phyloP scores from a whole-genome alignment of 2,888 invertebrate genomes.

The Tribolium freemani region DNA sequence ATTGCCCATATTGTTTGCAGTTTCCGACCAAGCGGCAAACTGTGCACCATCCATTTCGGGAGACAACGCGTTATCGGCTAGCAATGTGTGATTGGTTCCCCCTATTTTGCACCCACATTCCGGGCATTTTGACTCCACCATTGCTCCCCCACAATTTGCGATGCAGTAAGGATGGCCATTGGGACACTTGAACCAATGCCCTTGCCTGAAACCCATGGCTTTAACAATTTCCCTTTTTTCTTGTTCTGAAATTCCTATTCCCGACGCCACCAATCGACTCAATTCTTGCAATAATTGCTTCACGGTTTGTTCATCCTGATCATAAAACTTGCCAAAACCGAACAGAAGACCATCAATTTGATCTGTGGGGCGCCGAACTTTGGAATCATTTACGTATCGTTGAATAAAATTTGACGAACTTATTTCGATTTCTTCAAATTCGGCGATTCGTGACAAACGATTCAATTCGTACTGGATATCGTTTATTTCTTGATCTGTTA shows the following conservation, averaged over 20 bases:
- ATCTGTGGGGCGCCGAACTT: constrained; percentile 52
- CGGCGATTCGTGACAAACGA: constrained; percentile 56
- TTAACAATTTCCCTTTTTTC: constrained; percentile 72
- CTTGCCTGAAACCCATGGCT: constrained; percentile 72
- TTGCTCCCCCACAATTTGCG: constrained; percentile 78
- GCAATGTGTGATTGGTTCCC: constrained; percentile 68
- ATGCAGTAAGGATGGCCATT: constrained; percentile 80
- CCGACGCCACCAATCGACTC: neutral
- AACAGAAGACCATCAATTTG: constrained; percentile 56
- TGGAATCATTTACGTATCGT: neutral
- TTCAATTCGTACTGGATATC: constrained; percentile 60
- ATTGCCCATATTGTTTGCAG: constrained; percentile 52
- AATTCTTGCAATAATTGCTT: constrained; percentile 7
- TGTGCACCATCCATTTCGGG: constrained; percentile 72
- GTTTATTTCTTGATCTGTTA: constrained; percentile 59
- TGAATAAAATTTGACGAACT: neutral
- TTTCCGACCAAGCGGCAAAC: constrained; percentile 69
- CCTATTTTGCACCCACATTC: constrained; percentile 75
- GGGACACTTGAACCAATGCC: constrained; percentile 81
- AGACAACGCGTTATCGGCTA: constrained; percentile 68
- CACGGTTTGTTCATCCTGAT: constrained; percentile 41
- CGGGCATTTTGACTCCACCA: constrained; percentile 68
- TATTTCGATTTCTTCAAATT: constrained; percentile 47
- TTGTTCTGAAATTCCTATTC: constrained; percentile 59
- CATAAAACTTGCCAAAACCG: constrained; percentile 57